Evolutionary conservation across 2,113 vertebrate genomes (phyloP), one percentile per base, ranked within the genome.

Genomic region (Ammodytes dubius): DNA sequence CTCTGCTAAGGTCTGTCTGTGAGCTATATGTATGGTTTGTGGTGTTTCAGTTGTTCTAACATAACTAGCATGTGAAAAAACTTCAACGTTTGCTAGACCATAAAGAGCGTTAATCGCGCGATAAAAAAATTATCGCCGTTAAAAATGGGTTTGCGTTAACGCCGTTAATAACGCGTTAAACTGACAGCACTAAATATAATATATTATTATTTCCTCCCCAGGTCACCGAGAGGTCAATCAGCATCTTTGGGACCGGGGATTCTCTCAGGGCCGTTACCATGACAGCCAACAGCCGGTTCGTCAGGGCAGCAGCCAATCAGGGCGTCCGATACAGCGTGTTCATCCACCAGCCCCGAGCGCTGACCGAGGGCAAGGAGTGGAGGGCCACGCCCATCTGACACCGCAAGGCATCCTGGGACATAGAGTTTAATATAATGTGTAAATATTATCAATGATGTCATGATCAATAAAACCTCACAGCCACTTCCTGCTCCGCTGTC

Each of bases 221-320:
- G 27, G 27, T 27, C 27, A 27, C 27, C 1, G 27, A 27, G 27
- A 27, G 27, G 27, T 99, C 98, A 0, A 91, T 99, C 40, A 91
- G 95, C 46, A 99, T 99, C 88, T 99, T 99, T 49, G 98, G 98
- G 10, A 99, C 97, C 0, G 98, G 98, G 37, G 98, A 99, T 87
- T 84, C 94, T 0, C 91, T 99, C 58, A 97, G 93, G 80, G 98
- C 98, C 1, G 92, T 99, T 74, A 99, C 98, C 6, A 97, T 99
- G 97, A 99, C 98, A 0, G 98, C 98, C 5, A 99, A 99, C 75
- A 98, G 97, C 52, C 96, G 98, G 11, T 99, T 99, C 76, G 96
- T 99, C 53, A 95, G 98, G 73, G 97, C 98, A 5, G 97, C 98
- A 0, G 96, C 96, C 82, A 99, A 99, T 91, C 98, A 99, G 90